Conservation (phyloP, 2,113 vertebrate species). For the Osmerus eperlanus region DNA sequence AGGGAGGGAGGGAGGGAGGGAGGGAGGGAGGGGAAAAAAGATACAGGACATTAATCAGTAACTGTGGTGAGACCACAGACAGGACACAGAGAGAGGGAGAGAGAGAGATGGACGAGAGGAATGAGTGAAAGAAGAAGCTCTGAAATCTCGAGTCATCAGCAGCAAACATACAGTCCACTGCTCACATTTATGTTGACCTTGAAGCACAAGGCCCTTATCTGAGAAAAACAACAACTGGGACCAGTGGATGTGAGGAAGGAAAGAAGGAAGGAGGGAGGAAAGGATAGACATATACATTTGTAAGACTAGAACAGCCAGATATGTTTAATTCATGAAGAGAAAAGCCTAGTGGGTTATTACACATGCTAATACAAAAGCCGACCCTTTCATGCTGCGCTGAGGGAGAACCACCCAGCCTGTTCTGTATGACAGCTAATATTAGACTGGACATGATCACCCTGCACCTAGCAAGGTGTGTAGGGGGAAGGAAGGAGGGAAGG, state of each 20-base stretch:
- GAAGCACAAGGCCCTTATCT: background rate
- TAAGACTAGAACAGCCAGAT: constrained; percentile 6
- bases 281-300: constrained; percentile 17
- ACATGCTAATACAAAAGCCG: constrained; percentile 28
- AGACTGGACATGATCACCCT: background rate
- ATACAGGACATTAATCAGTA: no score
- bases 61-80: background rate
- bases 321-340: constrained; percentile 25
- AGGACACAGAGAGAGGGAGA: constrained; percentile 33
- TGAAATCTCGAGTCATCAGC: no score
- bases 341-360: constrained; percentile 24
- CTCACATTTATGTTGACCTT: no score
- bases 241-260: background rate
- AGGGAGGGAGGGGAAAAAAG: constrained; percentile 3
- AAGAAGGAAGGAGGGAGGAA: background rate
- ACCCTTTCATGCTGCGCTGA: constrained; percentile 20
- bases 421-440: constrained; percentile 11
- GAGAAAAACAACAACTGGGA: background rate
- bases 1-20: constrained; percentile 4
- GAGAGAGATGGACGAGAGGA: background rate
- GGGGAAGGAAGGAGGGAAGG: no score
- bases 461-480: no score
- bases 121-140: background rate
- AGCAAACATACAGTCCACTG: no score
- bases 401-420: constrained; percentile 11